These are phyloP conservation scores for Macaca mulatta DNA, from an alignment of 2,113 vertebrate species.

Conservation along the genomic window DNA sequence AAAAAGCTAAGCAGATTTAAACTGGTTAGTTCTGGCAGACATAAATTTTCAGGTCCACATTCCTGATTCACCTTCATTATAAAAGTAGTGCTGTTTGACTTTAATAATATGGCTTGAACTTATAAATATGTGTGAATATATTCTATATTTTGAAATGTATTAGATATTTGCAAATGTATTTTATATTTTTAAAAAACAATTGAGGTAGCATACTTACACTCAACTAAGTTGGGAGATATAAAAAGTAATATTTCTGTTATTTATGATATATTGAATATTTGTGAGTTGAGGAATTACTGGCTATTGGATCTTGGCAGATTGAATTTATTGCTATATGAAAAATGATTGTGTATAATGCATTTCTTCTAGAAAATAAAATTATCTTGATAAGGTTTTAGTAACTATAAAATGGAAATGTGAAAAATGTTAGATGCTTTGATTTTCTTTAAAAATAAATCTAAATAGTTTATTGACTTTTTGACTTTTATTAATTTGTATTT, in stretches of 20 bases:
- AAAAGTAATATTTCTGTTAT: constrained; percentile 23
- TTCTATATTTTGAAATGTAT: not conserved
- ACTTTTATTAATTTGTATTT: not conserved
- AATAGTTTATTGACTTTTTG: not conserved
- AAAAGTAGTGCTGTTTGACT: not conserved
- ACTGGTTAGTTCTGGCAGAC: not conserved
- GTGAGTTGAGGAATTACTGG: constrained; percentile 34
- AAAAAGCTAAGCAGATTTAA: constrained; percentile 7
- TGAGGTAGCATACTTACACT: not conserved
- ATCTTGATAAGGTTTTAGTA: constrained; percentile 19
- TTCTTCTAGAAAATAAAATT: constrained; percentile 39
- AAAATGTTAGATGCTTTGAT: constrained; percentile 21
- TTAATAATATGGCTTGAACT: not conserved
- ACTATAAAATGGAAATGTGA: constrained; percentile 23
- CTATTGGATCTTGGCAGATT: not conserved
- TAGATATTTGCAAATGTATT: constrained; percentile 18
- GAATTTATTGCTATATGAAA: not conserved
- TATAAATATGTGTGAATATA: not conserved
- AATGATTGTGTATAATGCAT: not conserved
- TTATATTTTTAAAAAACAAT: not conserved
- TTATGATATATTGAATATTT: not conserved
- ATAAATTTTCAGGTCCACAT: not conserved
- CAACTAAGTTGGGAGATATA: not conserved
- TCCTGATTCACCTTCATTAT: not conserved
- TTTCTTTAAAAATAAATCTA: constrained; percentile 9